Conservation (phyloP, 2,888 invertebrate species). For the Ephialtes manifestator region DNA sequence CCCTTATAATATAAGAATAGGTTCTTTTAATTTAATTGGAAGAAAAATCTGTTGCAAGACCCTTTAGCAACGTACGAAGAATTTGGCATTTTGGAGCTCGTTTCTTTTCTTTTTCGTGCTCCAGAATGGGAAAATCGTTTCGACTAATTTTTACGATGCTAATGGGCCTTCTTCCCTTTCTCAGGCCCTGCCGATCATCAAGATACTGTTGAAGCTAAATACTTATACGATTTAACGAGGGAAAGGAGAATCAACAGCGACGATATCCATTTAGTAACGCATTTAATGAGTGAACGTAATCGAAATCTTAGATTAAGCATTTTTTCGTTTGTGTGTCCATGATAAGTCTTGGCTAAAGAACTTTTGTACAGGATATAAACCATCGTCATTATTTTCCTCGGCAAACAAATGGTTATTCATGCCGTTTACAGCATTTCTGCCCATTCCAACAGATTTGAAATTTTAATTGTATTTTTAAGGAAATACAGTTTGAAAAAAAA, state of each 20-base stretch:
- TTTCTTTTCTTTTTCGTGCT: conserved; percentile 70
- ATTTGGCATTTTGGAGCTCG: conserved; percentile 69
- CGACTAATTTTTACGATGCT: conserved; percentile 72
- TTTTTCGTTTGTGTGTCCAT: conserved; percentile 80
- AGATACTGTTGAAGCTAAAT: conserved; percentile 73
- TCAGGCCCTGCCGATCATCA: conserved; percentile 73
- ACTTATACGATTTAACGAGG: conserved; percentile 21
- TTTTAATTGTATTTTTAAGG: conserved; percentile 82
- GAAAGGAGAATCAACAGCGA: conserved; percentile 16
- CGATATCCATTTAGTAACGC: conserved; percentile 28
- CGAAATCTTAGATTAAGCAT: conserved; percentile 77
- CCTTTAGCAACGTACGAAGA: conserved; percentile 75
- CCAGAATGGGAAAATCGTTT: conserved; percentile 50
- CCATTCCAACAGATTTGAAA: conserved; percentile 81
- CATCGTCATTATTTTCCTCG: conserved; percentile 75
- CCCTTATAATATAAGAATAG: conserved; percentile 75
- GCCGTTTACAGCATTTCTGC: conserved; percentile 79
- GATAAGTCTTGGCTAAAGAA: conserved; percentile 75
- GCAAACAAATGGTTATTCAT: conserved; percentile 70
- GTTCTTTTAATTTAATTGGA: conserved; percentile 77
- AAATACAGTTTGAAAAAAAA: conserved; percentile 82
- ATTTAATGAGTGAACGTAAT: conserved; percentile 71
- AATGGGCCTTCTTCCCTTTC: conserved; percentile 76
- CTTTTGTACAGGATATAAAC: conserved; percentile 80
- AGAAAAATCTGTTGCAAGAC: conserved; percentile 68